Evolutionary conservation across 2,888 invertebrate species (phyloP), one percentile per base, ranked within the genome.

Genomic region (Bedellia somnulentella): DNA sequence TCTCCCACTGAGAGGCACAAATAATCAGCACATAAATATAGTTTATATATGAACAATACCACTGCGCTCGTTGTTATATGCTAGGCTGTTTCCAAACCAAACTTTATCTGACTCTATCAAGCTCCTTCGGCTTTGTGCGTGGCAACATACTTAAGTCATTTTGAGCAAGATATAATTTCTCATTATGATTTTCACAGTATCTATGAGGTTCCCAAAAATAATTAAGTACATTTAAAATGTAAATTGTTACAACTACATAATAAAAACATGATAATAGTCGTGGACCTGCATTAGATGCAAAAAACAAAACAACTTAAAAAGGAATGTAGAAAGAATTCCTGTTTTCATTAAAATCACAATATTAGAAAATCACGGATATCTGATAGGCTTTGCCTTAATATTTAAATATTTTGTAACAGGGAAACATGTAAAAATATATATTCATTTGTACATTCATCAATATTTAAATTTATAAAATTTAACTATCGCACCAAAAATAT

Each of bases 401-500:
- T n/a, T n/a, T n/a, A n/a, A n/a, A 57, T 62, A 62, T 57, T 44
- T 53, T 46, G 57, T 61, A 56, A 67, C 61, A 63, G 68, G 66
- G 67, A 64, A 56, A 58, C 5, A 9, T 6, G 18, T 18, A 18
- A 18, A 18, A 5, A 6, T 18, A 9, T 18, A 18, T 18, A 18
- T 18, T 6, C n/a, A 9, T 9, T 6, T 18, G 9, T 18, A 70
- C 66, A 68, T 73, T 68, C 71, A 73, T 71, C 73, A 73, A 73
- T 71, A 73, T 71, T 70, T 70, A 70, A 71, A 68, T 73, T 73
- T 73, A 73, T 75, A 75, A 73, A 75, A 52, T 70, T 54, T 73
- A 56, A 58, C 68, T 70, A 71, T 66, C 70, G 75, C 71, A 73
- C 75, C 75, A 71, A 68, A 24, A 66, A 71, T 70, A 67, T 52